Evolutionary conservation across 2,888 invertebrate species (phyloP).

Genomic region (Caenorhabditis angaria): DNA sequence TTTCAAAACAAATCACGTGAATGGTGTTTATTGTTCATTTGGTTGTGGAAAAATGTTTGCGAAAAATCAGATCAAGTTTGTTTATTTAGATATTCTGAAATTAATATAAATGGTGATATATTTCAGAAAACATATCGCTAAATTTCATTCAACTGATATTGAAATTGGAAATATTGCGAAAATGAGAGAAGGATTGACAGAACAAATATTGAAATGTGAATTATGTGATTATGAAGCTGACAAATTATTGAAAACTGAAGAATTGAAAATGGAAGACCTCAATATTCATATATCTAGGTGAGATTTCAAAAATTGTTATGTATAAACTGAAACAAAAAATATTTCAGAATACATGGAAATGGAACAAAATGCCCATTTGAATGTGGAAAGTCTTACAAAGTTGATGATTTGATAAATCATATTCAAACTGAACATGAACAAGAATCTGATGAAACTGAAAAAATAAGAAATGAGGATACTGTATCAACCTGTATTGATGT

Average conservation of each 20-base stretch:
- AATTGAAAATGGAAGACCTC: slow-evolving; percentile 20
- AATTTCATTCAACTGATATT: slow-evolving; percentile 9
- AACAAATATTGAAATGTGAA: slow-evolving; percentile 13
- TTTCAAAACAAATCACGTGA: slow-evolving; percentile 30
- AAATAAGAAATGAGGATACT: background rate
- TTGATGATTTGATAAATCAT: slow-evolving; percentile 4
- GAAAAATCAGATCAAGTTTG: slow-evolving; percentile 42
- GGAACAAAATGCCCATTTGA: slow-evolving; percentile 18
- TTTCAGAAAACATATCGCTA: slow-evolving; percentile 24
- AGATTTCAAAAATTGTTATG: background rate
- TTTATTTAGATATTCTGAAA: slow-evolving; percentile 9
- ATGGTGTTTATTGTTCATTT: slow-evolving; percentile 46
- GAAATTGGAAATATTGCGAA: background rate
- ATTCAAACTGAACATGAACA: background rate
- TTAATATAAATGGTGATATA: background rate
- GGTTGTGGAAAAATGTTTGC: slow-evolving; percentile 43
- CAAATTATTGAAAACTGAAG: background rate
- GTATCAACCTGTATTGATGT: background rate
- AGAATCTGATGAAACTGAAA: background rate
- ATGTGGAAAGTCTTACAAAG: slow-evolving; percentile 10
- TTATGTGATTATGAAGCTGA: slow-evolving; percentile 28
- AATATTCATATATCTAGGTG: slow-evolving; percentile 32
- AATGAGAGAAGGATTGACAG: background rate
- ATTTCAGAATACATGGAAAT: slow-evolving; percentile 17
- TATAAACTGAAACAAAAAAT: background rate